Base-by-base conservation (phyloP, 2,113 vertebrate genomes). In the Polyodon spathula region DNA sequence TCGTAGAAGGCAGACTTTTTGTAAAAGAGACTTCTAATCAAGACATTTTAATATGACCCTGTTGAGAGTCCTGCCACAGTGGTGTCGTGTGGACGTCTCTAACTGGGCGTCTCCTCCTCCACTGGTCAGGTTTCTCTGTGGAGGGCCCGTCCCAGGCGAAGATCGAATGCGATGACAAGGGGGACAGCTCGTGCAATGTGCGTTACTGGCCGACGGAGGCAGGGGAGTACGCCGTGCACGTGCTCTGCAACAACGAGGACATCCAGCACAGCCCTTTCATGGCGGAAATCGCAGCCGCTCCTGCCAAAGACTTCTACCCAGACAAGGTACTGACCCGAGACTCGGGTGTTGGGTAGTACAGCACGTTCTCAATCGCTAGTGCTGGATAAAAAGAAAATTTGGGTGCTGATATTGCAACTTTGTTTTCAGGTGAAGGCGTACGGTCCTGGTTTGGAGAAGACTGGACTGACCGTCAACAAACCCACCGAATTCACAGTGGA, bases 71-170 rank as follows among this genome's bases (percentile, higher is more conserved):
- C n/a, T n/a, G n/a, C n/a, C n/a, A n/a, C n/a, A n/a, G n/a, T n/a
- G n/a, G n/a, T n/a, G n/a, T n/a, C n/a, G n/a, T n/a, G n/a, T n/a
- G n/a, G n/a, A n/a, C n/a, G n/a, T n/a, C n/a, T n/a, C n/a, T n/a
- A n/a, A n/a, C n/a, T n/a, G n/a, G n/a, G n/a, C n/a, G n/a, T 3
- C 12, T 15, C 52, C 16, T n/a, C 9, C 37, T 8, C 44, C 2
- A 16, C 27, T 14, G 4, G n/a, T 16, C 64, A 92, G 90, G 89
- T 39, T 95, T 95, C 79, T 94, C 93, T 0, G 92, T 95, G 76
- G 93, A 95, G 65, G 93, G 93, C n/a, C 93, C 93, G 0, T 95
- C 93, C 4, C 93, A 93, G 67, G 90, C 92, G 8, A 93, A 93
- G 78, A 95, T 95, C 0, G 93, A 95, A 69, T 95, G 93, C 59